Percentiles rank a stretch among this genome's conserved stretches.
Evolutionary conservation across 1,140 invertebrate genomes (phyloP).

Genomic region (Batillaria attramentaria): DNA sequence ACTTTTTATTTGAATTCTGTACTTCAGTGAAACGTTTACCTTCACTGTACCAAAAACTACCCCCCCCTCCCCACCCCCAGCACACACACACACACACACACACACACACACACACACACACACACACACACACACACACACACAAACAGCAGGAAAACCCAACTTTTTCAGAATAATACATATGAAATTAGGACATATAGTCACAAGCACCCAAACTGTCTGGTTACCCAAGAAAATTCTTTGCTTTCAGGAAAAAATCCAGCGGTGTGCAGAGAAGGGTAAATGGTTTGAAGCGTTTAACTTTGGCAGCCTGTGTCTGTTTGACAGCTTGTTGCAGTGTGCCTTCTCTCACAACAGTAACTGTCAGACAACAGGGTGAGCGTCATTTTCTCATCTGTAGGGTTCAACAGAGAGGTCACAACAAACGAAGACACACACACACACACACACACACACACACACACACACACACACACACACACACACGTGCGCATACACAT

Average conservation of each 20-base stretch:
- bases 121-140: neutral
- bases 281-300: no score
- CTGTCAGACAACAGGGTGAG: slow-evolving; percentile 8
- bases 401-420: neutral
- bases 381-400: neutral
- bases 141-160: neutral
- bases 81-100: neutral
- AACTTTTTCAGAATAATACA: neutral
- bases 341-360: neutral
- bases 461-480: neutral
- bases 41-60: neutral
- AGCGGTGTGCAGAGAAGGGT: neutral
- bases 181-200: neutral
- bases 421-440: neutral
- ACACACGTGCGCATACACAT: neutral
- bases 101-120: neutral
- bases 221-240: neutral
- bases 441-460: slow-evolving; percentile 10
- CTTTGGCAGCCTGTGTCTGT: no score
- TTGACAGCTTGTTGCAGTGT: neutral
- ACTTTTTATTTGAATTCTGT: no score
- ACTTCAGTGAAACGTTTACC: no score
- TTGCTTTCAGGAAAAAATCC: neutral
- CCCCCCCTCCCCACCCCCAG: neutral
- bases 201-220: neutral